phyloP scores from a whole-genome alignment of 2,113 vertebrate species.

The Nicator chloris region DNA sequence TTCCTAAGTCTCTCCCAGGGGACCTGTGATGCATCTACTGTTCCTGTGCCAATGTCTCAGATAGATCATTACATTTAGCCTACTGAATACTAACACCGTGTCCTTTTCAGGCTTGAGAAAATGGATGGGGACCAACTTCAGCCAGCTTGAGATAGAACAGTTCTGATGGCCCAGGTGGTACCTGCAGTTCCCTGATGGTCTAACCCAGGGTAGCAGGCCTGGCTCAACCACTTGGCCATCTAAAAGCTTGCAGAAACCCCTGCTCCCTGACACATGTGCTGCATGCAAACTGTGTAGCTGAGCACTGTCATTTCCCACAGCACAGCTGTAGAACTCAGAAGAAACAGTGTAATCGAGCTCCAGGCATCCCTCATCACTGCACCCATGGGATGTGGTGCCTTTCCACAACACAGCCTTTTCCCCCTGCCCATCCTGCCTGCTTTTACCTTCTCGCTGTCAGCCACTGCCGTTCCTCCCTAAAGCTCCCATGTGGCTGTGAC shows the following conservation, averaged over 20 bases:
- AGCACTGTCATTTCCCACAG: not conserved
- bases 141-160: not conserved
- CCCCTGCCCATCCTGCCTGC: not conserved
- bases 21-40: not conserved
- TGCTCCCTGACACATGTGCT: not conserved
- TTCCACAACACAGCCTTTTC: not conserved
- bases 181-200: not conserved
- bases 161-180: not conserved
- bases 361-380: not conserved
- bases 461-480: not conserved
- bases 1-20: not conserved
- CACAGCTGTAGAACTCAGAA: not conserved
- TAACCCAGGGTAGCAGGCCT: not conserved
- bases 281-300: not conserved
- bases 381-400: not conserved
- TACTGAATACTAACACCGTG: not conserved
- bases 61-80: not conserved
- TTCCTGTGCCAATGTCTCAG: not conserved
- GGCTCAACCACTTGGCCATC: not conserved
- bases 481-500: not conserved
- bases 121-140: not conserved
- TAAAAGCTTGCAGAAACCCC: not conserved
- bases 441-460: not conserved
- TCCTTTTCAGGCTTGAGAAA: not conserved
- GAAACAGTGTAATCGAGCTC: not conserved